Percentiles rank a stretch among this genome's conserved stretches.
Evolutionary conservation across 1,140 invertebrate species (phyloP).

Genomic region (Papilio polytes): DNA sequence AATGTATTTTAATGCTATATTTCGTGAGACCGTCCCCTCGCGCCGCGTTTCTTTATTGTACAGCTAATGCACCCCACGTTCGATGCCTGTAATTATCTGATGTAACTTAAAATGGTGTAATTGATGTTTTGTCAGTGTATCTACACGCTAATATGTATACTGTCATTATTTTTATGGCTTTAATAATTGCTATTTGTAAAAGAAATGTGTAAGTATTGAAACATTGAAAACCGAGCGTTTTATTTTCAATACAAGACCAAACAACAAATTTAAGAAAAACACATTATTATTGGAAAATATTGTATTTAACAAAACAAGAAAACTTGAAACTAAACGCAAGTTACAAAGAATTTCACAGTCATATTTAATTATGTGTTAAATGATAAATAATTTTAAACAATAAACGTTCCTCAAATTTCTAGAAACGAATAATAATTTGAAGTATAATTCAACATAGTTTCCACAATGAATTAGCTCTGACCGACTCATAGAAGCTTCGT

Average conservation of each 20-base stretch:
- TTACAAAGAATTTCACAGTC: neutral
- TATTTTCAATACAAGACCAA: too few species aligned
- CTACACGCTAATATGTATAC: slow-evolving; percentile 57
- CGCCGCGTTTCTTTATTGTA: slow-evolving; percentile 50
- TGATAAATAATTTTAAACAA: neutral
- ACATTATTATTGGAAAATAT: too few species aligned
- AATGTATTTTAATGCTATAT: neutral
- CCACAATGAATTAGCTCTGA: slow-evolving; percentile 41
- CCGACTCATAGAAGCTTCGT: slow-evolving; percentile 48
- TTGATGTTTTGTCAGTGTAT: slow-evolving; percentile 67
- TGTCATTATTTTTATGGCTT: slow-evolving; percentile 47
- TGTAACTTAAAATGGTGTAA: slow-evolving; percentile 71
- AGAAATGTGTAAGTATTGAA: slow-evolving; percentile 13
- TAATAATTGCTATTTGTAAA: slow-evolving; percentile 1
- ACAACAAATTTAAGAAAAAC: too few species aligned
- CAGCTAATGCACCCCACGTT: slow-evolving; percentile 69
- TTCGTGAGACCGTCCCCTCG: slow-evolving; percentile 8
- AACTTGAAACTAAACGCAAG: too few species aligned
- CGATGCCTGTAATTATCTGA: slow-evolving; percentile 69
- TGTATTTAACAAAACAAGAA: too few species aligned
- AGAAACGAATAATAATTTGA: neutral
- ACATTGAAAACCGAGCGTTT: neutral
- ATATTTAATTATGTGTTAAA: too few species aligned
- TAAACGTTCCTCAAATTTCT: neutral
- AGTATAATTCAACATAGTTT: slow-evolving; percentile 43